These are phyloP conservation scores for Biston betularia DNA, from an alignment of 2,888 invertebrate genomes.

Conservation along the genomic window DNA sequence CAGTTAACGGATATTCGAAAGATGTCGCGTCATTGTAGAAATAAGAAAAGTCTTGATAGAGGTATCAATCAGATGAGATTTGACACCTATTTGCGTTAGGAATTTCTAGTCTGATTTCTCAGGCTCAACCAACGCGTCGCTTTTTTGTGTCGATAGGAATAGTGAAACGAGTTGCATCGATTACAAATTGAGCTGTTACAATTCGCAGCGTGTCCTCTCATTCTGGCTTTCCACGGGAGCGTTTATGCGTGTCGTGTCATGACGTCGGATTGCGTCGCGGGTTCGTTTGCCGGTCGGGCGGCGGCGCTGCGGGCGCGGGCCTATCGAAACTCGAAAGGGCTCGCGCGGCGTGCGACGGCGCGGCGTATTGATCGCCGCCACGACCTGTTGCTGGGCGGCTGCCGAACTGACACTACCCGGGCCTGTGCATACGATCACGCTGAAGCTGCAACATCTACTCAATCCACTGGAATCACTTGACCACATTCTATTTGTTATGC, in stretches of 20 bases:
- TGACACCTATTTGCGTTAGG: conserved; percentile 1
- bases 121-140: background rate
- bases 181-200: conserved; percentile 28
- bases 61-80: conserved; percentile 2
- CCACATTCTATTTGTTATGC: background rate
- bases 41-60: background rate
- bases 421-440: conserved; percentile 59
- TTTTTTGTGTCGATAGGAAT: background rate
- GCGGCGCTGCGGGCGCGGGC: conserved; percentile 48
- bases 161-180: conserved; percentile 21
- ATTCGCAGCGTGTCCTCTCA: conserved; percentile 29
- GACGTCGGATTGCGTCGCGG: conserved; percentile 44
- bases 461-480: conserved; percentile 16
- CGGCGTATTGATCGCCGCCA: conserved; percentile 74
- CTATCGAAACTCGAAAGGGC: conserved; percentile 65
- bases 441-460: conserved; percentile 51
- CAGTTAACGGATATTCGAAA: background rate
- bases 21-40: background rate
- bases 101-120: background rate
- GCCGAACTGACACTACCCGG: conserved; percentile 54
- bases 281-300: conserved; percentile 47
- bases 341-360: conserved; percentile 71
- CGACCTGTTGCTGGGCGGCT: conserved; percentile 84
- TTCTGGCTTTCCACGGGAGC: conserved; percentile 35
- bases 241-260: conserved; percentile 51